These are phyloP conservation scores for Phoxinus phoxinus DNA, from an alignment of 2,113 vertebrate genomes.

Conservation along the genomic window DNA sequence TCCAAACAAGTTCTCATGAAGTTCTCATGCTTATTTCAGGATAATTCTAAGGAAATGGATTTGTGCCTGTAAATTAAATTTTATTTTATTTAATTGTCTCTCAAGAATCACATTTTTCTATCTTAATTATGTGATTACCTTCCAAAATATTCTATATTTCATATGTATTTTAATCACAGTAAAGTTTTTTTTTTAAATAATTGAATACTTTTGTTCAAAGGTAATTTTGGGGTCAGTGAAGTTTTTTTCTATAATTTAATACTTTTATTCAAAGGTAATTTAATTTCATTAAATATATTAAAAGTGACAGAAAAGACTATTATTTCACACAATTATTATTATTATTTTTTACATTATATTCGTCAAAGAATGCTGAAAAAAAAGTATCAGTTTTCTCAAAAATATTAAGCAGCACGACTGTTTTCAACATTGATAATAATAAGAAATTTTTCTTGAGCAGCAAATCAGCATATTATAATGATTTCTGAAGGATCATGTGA, in stretches of 20 bases:
- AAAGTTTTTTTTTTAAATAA: background rate
- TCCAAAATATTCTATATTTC: background rate
- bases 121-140: background rate
- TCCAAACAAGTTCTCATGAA: background rate
- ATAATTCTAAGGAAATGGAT: background rate
- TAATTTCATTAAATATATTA: background rate
- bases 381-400: too few species aligned
- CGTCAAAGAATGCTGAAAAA: background rate
- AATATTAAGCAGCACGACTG: background rate
- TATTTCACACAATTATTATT: background rate
- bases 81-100: background rate
- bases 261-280: background rate
- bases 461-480: too few species aligned
- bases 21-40: background rate
- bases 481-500: too few species aligned
- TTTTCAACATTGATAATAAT: background rate
- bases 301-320: background rate
- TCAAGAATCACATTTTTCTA: background rate
- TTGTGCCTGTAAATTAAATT: background rate
- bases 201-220: background rate
- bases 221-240: background rate
- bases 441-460: background rate
- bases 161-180: background rate
- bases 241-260: background rate
- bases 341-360: background rate